Conservation (phyloP, 2,113 vertebrate genomes). For the Gila orcuttii region DNA sequence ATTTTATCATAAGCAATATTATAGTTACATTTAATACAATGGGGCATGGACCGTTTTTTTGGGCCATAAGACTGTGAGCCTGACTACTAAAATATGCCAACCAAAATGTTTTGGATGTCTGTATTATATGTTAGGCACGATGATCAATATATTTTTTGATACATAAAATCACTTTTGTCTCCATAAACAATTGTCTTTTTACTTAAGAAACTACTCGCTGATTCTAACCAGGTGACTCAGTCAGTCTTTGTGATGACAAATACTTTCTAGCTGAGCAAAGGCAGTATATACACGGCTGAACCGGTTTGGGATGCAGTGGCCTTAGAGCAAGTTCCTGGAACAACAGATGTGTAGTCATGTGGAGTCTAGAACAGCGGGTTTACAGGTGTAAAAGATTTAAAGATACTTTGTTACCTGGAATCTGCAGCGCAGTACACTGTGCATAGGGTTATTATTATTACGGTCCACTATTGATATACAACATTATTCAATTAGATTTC, state of each 20-base stretch:
- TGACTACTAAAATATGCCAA: conserved; percentile 10
- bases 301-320: conserved; percentile 44
- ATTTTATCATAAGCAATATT: conserved; percentile 10
- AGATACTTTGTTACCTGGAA: background rate
- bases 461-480: background rate
- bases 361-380: conserved; percentile 21
- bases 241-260: background rate
- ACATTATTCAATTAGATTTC: background rate
- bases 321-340: conserved; percentile 39
- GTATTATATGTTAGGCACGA: background rate
- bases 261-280: background rate
- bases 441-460: background rate
- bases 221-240: background rate
- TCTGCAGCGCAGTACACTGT: background rate
- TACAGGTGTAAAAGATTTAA: background rate
- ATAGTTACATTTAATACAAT: background rate
- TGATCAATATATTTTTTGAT: conserved; percentile 7
- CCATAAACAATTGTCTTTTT: background rate
- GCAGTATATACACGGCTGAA: conserved; percentile 6
- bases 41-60: background rate
- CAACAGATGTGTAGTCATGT: background rate
- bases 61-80: background rate
- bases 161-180: conserved; percentile 16
- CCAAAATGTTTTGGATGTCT: background rate
- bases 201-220: background rate